phyloP scores from a whole-genome alignment of 2,797 vertebrate species.

The Rhincodon typus region DNA sequence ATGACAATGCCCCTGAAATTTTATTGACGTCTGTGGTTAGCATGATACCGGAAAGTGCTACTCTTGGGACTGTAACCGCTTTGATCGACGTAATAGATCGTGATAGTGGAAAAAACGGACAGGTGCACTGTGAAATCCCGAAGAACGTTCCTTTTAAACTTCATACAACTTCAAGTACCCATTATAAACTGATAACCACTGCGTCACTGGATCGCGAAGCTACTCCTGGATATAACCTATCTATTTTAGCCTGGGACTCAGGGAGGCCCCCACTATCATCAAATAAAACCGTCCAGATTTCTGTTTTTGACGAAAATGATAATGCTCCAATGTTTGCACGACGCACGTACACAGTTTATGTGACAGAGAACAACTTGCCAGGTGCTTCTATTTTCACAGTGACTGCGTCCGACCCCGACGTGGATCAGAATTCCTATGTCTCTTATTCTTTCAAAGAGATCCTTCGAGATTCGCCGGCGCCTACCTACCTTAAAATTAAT shows the following conservation, averaged over 20 bases:
- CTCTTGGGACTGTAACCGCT: slow-evolving; percentile 57
- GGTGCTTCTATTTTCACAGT: not conserved
- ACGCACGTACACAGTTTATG: not conserved
- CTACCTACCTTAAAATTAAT: slow-evolving; percentile 42
- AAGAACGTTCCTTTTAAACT: not conserved
- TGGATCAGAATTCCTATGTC: not conserved
- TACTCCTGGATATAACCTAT: not conserved
- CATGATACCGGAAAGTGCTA: slow-evolving; percentile 57
- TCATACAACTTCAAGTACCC: not conserved
- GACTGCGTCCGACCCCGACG: slow-evolving; percentile 15
- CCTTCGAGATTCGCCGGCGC: not conserved
- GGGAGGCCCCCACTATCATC: not conserved
- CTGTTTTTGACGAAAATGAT: not conserved
- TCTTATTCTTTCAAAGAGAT: not conserved
- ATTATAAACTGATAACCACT: not conserved
- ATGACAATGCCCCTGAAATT: slow-evolving; percentile 66
- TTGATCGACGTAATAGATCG: slow-evolving; percentile 35
- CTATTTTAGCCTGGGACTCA: not conserved
- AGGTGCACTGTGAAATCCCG: not conserved
- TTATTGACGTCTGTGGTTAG: slow-evolving; percentile 59
- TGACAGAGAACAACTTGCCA: not conserved
- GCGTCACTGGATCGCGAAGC: not conserved
- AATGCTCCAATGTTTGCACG: not conserved
- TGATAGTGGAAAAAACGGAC: not conserved
- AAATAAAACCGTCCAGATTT: slow-evolving; percentile 1